Evolutionary conservation across 1,140 invertebrate species (phyloP), one percentile per base, ranked within the genome.

Genomic region (Pogonognathellus flavescens): DNA sequence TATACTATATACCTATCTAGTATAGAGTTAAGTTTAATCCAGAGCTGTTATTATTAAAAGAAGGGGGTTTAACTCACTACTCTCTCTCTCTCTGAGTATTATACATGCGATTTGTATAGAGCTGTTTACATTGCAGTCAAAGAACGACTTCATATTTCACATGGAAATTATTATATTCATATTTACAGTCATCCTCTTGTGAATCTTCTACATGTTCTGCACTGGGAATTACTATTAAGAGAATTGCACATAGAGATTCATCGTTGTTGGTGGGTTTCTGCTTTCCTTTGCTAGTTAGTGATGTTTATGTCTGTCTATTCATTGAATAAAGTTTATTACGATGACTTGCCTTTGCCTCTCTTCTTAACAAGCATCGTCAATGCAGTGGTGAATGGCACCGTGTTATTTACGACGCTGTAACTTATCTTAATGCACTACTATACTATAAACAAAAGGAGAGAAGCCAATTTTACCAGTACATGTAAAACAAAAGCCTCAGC

Each of bases 61-160:
- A 41, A 41, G 31, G 6, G 31, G 31, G 31, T 41, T 41, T 41
- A 41, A 41, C 31, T n/a, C n/a, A n/a, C n/a, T n/a, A 41, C 31
- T 41, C 31, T 41, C 6, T 41, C 31, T 41, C 31, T 3, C 2
- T 41, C 31, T 41, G 6, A 3, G 31, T 41, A 41, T 41, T 41
- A n/a, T 41, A 41, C 31, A 41, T 41, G 31, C 6, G 6, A 1
- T 41, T 41, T 41, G 31, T 41, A 41, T 41, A 41, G 31, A 41
- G 31, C 25, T 76, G 41, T n/a, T 76, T 49, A 72, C 20, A 25
- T 72, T 72, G 11, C 6, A 49, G 22, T 49, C 41, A 50, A 76
- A 76, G 70, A 76, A 76, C 70, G 70, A 76, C 70, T 76, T 76
- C 70, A 76, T 76, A 76, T 76, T 76, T 76, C 70, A 76, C 6